These are phyloP conservation scores for Drosophila sordidula DNA, from an alignment of 2,888 invertebrate species.

Conservation along the genomic window DNA sequence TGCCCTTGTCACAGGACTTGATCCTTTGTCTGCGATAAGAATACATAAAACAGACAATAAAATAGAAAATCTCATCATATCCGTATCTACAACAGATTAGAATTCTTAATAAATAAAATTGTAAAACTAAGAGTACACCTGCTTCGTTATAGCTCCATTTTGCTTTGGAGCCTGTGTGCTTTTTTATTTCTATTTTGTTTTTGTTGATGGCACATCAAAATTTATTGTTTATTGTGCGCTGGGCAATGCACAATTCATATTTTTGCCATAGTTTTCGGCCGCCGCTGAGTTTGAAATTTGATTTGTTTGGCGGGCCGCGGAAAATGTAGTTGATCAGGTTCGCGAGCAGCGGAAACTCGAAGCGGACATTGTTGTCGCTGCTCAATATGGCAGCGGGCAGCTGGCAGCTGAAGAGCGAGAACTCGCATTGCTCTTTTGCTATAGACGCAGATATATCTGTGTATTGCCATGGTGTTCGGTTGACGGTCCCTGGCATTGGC, in stretches of 20 bases:
- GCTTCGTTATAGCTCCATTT: not conserved
- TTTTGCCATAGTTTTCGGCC: constrained; percentile 65
- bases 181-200: constrained; percentile 7
- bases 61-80: no score
- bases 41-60: no score
- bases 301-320: constrained; percentile 71
- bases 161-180: not conserved
- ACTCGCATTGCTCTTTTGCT: not conserved
- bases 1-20: no score
- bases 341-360: constrained; percentile 26
- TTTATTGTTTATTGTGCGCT: constrained; percentile 70
- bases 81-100: no score
- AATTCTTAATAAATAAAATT: no score
- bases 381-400: constrained; percentile 37
- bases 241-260: constrained; percentile 64
- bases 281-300: constrained; percentile 56
- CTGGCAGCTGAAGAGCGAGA: no score
- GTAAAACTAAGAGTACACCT: not conserved
- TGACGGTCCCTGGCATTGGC: constrained; percentile 25
- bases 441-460: not conserved
- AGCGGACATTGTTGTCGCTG: constrained; percentile 46
- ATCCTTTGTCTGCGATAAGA: not conserved
- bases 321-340: constrained; percentile 64
- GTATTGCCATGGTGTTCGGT: not conserved
- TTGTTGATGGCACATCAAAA: constrained; percentile 54